These are phyloP conservation scores for Odontomyia ornata DNA, from an alignment of 2,888 invertebrate genomes.

Conservation along the genomic window DNA sequence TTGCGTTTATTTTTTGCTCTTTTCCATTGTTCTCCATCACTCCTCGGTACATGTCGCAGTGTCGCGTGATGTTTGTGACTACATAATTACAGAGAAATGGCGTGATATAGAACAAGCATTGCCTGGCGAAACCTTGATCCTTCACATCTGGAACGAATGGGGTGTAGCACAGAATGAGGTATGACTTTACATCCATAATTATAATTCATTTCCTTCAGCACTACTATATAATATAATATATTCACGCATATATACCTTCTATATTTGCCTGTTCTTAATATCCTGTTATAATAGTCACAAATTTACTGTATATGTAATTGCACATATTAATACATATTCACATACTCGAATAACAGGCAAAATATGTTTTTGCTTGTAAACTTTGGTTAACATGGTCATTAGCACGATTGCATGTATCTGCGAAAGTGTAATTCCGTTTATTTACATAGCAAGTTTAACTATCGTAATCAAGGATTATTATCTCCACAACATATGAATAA, in stretches of 20 bases:
- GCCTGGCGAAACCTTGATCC: constrained; percentile 72
- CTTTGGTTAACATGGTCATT: no score
- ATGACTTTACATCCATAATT: constrained; percentile 52
- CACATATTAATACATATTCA: background rate
- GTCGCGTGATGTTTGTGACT: constrained; percentile 67
- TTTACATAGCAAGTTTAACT: constrained; percentile 3
- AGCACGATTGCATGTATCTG: constrained; percentile 13
- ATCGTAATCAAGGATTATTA: background rate
- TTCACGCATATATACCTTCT: no score
- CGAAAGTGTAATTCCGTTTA: constrained; percentile 1
- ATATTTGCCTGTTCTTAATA: background rate
- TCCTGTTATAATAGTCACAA: no score
- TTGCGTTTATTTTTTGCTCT: constrained; percentile 29
- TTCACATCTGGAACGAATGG: constrained; percentile 85
- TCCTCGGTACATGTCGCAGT: constrained; percentile 57
- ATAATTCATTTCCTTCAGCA: no score
- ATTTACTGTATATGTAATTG: background rate
- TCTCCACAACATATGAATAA: background rate
- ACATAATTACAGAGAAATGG: constrained; percentile 81
- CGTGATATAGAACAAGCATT: constrained; percentile 73
- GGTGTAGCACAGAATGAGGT: constrained; percentile 75
- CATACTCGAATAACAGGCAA: no score
- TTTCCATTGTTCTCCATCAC: constrained; percentile 26
- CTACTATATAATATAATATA: no score
- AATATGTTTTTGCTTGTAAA: no score